These are phyloP conservation scores for Amphiprion ocellaris DNA, from an alignment of 2,113 vertebrate genomes.

Conservation along the genomic window DNA sequence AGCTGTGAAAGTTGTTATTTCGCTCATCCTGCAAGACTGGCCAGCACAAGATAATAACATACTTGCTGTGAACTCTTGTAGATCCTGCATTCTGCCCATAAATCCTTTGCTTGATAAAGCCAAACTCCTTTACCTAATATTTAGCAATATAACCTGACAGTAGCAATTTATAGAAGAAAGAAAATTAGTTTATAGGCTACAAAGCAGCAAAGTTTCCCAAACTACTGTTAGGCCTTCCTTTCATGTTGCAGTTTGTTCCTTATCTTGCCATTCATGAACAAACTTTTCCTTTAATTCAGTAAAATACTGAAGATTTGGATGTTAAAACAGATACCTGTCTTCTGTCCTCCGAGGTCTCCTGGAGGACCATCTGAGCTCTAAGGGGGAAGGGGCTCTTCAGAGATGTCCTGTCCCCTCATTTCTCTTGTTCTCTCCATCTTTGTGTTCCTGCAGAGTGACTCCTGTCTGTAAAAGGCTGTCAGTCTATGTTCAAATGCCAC, in stretches of 20 bases:
- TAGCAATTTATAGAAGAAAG: neutral
- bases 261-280: too few relatives aligned
- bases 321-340: slow-evolving; percentile 26
- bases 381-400: slow-evolving; percentile 36
- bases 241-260: too few relatives aligned
- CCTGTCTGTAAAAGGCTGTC: slow-evolving; percentile 48
- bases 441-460: slow-evolving; percentile 47
- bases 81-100: too few relatives aligned
- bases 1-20: neutral
- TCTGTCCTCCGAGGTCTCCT: slow-evolving; percentile 25
- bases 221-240: too few relatives aligned
- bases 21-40: neutral
- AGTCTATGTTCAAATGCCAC: slow-evolving; percentile 12
- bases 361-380: slow-evolving; percentile 29
- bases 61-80: too few relatives aligned
- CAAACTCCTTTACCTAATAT: too few relatives aligned
- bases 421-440: slow-evolving; percentile 7
- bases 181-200: neutral
- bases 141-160: neutral
- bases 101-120: too few relatives aligned
- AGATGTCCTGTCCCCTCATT: slow-evolving; percentile 6
- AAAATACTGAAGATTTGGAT: neutral
- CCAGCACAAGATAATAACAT: too few relatives aligned
- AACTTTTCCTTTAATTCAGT: too few relatives aligned
- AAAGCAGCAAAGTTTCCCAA: too few relatives aligned